Evolutionary conservation across 2,888 invertebrate genomes (phyloP).

Genomic region (Synergus umbraculus): DNA sequence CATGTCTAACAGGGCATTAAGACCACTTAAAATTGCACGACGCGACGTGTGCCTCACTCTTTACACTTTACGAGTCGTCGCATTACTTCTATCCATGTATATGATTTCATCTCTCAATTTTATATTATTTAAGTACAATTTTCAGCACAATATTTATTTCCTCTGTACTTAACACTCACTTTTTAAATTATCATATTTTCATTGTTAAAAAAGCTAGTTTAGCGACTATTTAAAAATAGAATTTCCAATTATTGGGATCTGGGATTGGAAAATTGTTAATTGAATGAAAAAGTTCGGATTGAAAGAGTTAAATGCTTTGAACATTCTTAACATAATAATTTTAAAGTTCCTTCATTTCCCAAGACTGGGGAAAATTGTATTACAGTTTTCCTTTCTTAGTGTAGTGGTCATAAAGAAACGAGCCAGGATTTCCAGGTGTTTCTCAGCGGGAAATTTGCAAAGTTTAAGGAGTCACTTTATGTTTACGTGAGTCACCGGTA

Average conservation of each 20-base stretch:
- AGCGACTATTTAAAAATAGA: not conserved
- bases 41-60: constrained; percentile 7
- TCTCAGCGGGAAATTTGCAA: no score
- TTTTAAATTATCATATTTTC: not conserved
- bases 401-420: not conserved
- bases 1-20: constrained; percentile 2
- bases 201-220: not conserved
- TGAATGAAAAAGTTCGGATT: no score
- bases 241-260: not conserved
- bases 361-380: not conserved
- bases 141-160: not conserved
- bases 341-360: no score
- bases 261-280: no score
- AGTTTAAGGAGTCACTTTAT: not conserved
- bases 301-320: no score
- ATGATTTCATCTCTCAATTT: not conserved
- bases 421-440: not conserved
- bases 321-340: no score
- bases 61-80: not conserved
- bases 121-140: no score
- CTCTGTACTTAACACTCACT: not conserved
- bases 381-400: not conserved
- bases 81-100: not conserved
- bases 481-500: not conserved
- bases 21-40: not conserved